Evolutionary conservation across 2,113 vertebrate species (phyloP).

Genomic region (Elgaria multicarinata): DNA sequence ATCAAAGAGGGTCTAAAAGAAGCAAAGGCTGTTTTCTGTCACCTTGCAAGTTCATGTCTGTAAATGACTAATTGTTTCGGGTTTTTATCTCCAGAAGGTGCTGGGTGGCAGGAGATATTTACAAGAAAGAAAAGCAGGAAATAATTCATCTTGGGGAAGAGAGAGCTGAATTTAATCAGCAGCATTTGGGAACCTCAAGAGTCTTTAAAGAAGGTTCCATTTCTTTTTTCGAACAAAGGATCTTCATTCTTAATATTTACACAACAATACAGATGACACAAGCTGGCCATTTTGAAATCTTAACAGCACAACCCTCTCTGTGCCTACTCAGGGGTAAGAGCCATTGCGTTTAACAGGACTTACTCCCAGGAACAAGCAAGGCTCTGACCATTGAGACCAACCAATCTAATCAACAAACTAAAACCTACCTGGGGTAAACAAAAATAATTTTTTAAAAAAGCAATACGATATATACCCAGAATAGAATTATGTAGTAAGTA

Average conservation of each 20-base stretch:
- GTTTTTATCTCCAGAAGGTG: conserved; percentile 76
- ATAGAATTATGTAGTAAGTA: no score
- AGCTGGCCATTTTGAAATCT: background rate
- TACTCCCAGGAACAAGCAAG: background rate
- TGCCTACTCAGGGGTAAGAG: background rate
- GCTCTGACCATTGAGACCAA: no score
- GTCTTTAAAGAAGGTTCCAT: conserved; percentile 17
- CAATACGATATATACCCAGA: no score
- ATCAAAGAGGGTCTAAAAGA: conserved; percentile 69
- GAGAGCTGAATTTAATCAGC: conserved; percentile 51
- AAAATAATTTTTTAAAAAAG: background rate
- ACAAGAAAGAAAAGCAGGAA: conserved; percentile 76
- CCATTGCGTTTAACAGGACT: background rate
- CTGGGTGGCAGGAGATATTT: conserved; percentile 73
- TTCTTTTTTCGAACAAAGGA: background rate
- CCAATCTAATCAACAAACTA: background rate
- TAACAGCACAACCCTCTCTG: conserved; percentile 7
- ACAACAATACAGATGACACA: background rate
- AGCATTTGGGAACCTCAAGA: conserved; percentile 9
- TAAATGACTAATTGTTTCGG: conserved; percentile 76
- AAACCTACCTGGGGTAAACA: background rate
- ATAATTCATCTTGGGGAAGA: conserved; percentile 71
- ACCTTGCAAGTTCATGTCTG: conserved; percentile 73
- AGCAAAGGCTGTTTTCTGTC: conserved; percentile 70
- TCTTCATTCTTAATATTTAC: background rate